phyloP scores from a whole-genome alignment of 2,888 invertebrate species.

The Plagodis dolabraria region DNA sequence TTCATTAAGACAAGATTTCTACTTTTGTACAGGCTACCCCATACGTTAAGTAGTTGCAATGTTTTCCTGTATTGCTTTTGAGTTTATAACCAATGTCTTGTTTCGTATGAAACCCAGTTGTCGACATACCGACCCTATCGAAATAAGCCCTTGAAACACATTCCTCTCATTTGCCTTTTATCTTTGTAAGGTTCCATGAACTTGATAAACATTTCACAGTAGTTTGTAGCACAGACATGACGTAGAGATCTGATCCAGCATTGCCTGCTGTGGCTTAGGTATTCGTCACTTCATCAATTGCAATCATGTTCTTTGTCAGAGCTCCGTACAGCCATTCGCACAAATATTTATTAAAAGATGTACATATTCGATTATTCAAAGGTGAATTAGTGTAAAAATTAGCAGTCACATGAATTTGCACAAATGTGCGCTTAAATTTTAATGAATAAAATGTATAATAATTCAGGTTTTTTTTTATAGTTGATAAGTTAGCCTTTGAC shows the following conservation, averaged over 20 bases:
- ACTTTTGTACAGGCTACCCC: conserved; percentile 95
- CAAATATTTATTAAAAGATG: no score
- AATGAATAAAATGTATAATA: no score
- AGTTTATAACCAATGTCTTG: conserved; percentile 90
- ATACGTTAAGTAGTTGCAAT: conserved; percentile 94
- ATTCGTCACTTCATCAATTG: conserved; percentile 96
- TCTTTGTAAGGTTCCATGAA: conserved; percentile 90
- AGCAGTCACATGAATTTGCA: no score
- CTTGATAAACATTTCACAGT: conserved; percentile 89
- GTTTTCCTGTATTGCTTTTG: conserved; percentile 87
- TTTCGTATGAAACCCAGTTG: conserved; percentile 93
- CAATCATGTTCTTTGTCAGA: no score
- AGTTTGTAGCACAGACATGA: conserved; percentile 95
- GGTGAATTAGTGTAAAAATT: no score
- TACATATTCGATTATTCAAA: no score
- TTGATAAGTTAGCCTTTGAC: no score
- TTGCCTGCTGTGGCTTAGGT: conserved; percentile 96
- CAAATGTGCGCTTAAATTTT: no score
- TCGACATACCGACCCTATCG: conserved; percentile 91
- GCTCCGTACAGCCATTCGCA: no score
- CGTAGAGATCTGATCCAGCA: conserved; percentile 94
- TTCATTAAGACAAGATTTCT: conserved; percentile 95
- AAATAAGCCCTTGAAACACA: conserved; percentile 92
- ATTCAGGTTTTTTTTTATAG: no score
- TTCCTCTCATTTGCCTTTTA: conserved; percentile 92